Percentiles rank a stretch among this genome's conserved stretches.
Evolutionary conservation across 1,140 invertebrate species (phyloP).

Genomic region (Drosophila bocki): DNA sequence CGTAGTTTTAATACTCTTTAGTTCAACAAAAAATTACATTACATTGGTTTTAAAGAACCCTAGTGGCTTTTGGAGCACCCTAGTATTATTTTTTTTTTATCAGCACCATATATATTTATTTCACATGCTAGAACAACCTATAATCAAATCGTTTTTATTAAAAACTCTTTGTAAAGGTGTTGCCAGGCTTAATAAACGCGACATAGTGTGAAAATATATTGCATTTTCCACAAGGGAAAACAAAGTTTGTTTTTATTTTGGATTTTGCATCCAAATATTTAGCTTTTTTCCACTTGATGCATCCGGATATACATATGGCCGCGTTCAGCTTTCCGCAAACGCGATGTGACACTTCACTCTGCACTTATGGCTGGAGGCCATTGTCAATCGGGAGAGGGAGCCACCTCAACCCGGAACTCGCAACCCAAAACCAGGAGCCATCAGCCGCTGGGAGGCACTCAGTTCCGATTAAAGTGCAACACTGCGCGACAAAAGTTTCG

Average conservation of each 20-base stretch:
- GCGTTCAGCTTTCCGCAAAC: conserved; percentile 29
- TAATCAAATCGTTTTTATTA: not conserved
- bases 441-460: conserved; percentile 26
- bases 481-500: conserved; percentile 50
- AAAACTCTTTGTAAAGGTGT: not conserved
- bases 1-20: not conserved
- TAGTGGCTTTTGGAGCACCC: no score
- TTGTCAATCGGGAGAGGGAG: conserved; percentile 15
- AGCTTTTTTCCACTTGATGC: conserved; percentile 27
- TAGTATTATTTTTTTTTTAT: no score
- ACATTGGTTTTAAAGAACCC: no score
- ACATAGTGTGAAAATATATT: no score
- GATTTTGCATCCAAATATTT: conserved; percentile 10
- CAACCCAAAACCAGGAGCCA: conserved; percentile 11
- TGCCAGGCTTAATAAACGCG: not conserved
- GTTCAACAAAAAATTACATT: no score
- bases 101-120: not conserved
- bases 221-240: not conserved
- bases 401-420: not conserved
- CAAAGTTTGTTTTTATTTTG: conserved; percentile 2
- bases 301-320: conserved; percentile 27
- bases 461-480: conserved; percentile 53
- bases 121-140: not conserved
- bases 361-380: conserved; percentile 24
- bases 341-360: conserved; percentile 39